Evolutionary conservation across 1,140 invertebrate genomes (phyloP).

Genomic region (Brachionus sp.): DNA sequence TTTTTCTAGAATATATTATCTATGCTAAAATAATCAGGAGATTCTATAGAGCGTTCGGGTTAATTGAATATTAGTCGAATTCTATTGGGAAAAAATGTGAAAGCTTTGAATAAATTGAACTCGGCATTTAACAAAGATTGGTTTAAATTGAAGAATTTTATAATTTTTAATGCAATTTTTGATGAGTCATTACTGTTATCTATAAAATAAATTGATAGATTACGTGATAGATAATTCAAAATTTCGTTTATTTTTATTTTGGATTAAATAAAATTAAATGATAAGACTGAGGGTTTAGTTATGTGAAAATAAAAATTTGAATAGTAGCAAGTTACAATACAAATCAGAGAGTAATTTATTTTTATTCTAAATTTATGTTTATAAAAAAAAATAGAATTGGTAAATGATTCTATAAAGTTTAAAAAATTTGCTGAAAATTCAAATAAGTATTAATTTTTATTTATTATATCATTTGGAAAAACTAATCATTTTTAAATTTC

Average conservation of each 20-base stretch:
- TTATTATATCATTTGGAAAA: no score
- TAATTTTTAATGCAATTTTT: not conserved
- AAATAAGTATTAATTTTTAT: no score
- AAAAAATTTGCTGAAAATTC: no score
- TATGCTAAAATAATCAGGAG: not conserved
- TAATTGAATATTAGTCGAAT: not conserved
- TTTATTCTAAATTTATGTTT: not conserved
- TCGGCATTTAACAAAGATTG: not conserved
- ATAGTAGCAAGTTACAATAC: not conserved
- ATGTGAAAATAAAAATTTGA: not conserved
- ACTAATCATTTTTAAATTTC: no score
- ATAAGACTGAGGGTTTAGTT: not conserved
- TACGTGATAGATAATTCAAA: not conserved
- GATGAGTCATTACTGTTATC: not conserved
- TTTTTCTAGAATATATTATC: slow-evolving; percentile 29
- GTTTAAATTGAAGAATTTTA: not conserved
- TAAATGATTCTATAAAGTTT: no score
- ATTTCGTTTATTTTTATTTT: not conserved
- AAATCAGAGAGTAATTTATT: not conserved
- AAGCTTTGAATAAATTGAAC: slow-evolving; percentile 34
- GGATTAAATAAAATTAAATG: not conserved
- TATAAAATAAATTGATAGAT: not conserved
- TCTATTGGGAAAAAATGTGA: not conserved
- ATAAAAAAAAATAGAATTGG: no score
- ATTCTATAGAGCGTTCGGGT: not conserved